Conservation (phyloP, 2,888 invertebrate genomes). For the Dynastes hyllus region DNA sequence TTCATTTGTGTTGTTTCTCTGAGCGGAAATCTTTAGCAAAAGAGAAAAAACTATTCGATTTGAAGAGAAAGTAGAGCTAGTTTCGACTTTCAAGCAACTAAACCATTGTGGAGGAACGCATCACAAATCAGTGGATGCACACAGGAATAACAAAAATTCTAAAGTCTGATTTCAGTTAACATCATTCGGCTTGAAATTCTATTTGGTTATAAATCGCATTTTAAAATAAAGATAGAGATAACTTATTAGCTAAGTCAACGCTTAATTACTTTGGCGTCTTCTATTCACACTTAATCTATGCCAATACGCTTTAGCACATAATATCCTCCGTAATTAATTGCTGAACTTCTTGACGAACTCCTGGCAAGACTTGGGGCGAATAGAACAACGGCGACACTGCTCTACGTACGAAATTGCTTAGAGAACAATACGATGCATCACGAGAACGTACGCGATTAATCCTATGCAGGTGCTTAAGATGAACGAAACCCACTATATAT, state of each 20-base stretch:
- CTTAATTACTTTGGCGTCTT: too few relatives aligned
- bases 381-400: not conserved
- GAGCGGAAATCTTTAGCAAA: too few relatives aligned
- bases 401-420: not conserved
- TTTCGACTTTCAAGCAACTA: too few relatives aligned
- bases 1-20: too few relatives aligned
- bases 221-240: too few relatives aligned
- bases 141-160: too few relatives aligned
- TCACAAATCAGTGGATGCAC: too few relatives aligned
- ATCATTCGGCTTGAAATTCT: not conserved
- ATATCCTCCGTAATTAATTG: conserved; percentile 10
- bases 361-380: not conserved
- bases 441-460: conserved; percentile 10
- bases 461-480: conserved; percentile 2
- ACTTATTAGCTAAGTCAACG: too few relatives aligned
- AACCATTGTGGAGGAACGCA: too few relatives aligned
- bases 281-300: not conserved
- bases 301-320: not conserved
- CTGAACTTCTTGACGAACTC: not conserved
- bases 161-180: not conserved
- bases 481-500: not conserved
- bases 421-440: conserved; percentile 20
- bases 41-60: too few relatives aligned
- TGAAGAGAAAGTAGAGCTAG: too few relatives aligned
- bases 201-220: too few relatives aligned